Percentiles rank a stretch among this genome's conserved stretches.
These are phyloP conservation scores for Sebastes kiyomatsui DNA, from an alignment of 2,797 vertebrate species.

Conservation along the genomic window DNA sequence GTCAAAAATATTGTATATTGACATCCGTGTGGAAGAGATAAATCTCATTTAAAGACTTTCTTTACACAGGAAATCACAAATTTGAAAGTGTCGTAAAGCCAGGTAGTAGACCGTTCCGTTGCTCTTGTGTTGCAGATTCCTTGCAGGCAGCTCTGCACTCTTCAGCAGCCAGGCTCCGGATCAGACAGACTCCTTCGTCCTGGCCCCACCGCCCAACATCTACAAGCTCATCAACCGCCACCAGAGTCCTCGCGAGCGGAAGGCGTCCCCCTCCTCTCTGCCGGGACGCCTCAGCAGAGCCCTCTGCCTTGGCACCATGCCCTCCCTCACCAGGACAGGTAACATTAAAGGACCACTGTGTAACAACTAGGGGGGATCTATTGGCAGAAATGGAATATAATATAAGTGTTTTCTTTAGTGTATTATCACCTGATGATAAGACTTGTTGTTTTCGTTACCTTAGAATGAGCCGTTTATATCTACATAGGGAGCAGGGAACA, in stretches of 20 bases:
- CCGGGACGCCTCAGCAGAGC: slow-evolving; percentile 92
- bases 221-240: slow-evolving; percentile 86
- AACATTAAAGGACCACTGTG: slow-evolving; percentile 14
- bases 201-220: slow-evolving; percentile 88
- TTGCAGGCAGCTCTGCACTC: slow-evolving; percentile 82
- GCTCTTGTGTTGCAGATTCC: slow-evolving; percentile 87
- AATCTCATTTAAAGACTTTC: background rate
- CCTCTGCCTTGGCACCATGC: slow-evolving; percentile 92
- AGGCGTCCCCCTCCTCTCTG: slow-evolving; percentile 88
- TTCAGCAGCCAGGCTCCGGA: slow-evolving; percentile 68
- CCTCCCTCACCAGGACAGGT: slow-evolving; percentile 90
- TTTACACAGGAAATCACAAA: background rate
- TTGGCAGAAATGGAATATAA: background rate
- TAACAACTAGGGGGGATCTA: background rate
- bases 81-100: background rate
- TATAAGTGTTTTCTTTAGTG: too few species aligned
- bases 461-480: too few species aligned
- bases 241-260: slow-evolving; percentile 81
- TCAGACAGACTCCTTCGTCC: slow-evolving; percentile 81
- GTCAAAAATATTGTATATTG: background rate
- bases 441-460: too few species aligned
- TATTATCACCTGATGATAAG: too few species aligned
- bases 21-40: background rate
- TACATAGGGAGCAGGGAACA: too few species aligned
- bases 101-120: slow-evolving; percentile 55